phyloP scores from a whole-genome alignment of 30 jellyfish, hydroid and myxozoan species.

The Aurelia sp. region DNA sequence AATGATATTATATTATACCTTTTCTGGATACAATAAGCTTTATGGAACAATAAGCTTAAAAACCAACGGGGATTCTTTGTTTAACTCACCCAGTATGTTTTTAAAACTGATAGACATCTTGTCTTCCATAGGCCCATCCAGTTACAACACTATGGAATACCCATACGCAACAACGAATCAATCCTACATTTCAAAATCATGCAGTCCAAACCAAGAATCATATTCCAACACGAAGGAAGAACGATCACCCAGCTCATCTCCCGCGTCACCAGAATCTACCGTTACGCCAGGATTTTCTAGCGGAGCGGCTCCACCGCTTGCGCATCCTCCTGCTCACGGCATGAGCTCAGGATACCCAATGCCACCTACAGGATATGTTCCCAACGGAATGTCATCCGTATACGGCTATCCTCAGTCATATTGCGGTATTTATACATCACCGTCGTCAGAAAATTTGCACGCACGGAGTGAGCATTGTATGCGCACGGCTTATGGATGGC shows the following conservation, averaged over 20 bases:
- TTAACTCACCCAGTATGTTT: no score
- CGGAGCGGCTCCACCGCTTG: constrained; percentile 83
- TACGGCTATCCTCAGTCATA: constrained; percentile 68
- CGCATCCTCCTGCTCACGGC: constrained; percentile 77
- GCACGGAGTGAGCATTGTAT: constrained; percentile 67
- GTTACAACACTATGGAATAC: constrained; percentile 42
- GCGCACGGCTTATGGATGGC: constrained; percentile 64
- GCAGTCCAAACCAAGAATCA: constrained; percentile 41
- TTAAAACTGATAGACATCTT: no score
- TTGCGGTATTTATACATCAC: constrained; percentile 66
- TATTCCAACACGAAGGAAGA: constrained; percentile 49
- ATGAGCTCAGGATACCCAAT: constrained; percentile 51
- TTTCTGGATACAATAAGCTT: no score
- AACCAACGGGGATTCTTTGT: no score
- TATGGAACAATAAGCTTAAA: no score
- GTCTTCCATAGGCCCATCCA: constrained; percentile 23
- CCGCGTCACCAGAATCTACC: constrained; percentile 72
- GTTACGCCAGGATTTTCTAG: constrained; percentile 43
- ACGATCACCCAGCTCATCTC: constrained; percentile 70
- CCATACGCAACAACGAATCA: constrained; percentile 47
- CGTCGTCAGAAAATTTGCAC: constrained; percentile 62
- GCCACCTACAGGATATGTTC: constrained; percentile 59
- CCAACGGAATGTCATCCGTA: constrained; percentile 61
- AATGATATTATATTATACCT: no score
- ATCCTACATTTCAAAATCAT: constrained; percentile 24